phyloP scores from a whole-genome alignment of 2,888 invertebrate genomes.

The Dione juno region DNA sequence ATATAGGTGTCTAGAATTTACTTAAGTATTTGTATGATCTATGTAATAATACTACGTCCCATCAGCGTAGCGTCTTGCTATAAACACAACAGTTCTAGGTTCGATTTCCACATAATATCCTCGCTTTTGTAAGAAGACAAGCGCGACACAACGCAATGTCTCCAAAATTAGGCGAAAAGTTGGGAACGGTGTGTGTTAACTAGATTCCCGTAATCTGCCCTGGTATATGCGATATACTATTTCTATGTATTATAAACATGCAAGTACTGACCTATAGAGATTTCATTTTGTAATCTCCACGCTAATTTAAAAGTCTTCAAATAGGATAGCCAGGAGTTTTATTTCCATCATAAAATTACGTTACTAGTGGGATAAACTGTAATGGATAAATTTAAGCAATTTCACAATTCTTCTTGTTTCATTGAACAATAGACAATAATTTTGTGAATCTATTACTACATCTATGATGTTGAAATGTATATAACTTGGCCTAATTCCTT shows the following conservation, averaged over 20 bases:
- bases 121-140: too few relatives aligned
- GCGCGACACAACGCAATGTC: too few relatives aligned
- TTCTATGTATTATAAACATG: not conserved
- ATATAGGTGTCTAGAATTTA: not conserved
- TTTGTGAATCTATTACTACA: not conserved
- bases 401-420: too few relatives aligned
- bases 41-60: too few relatives aligned
- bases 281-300: too few relatives aligned
- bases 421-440: not conserved
- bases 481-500: not conserved
- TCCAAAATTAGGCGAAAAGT: not conserved
- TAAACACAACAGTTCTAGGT: too few relatives aligned
- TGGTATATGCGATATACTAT: not conserved
- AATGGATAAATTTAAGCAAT: not conserved
- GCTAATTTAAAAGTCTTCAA: not conserved
- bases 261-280: not conserved
- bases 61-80: too few relatives aligned
- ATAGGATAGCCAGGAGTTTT: not conserved
- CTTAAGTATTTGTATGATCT: too few relatives aligned
- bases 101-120: too few relatives aligned
- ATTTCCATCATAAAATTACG: not conserved
- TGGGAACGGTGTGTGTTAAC: not conserved
- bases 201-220: not conserved
- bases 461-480: constrained; percentile 2
- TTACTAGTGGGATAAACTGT: too few relatives aligned